These are phyloP conservation scores for Reticulitermes speratus DNA, from an alignment of 1,140 invertebrate genomes.

Conservation along the genomic window DNA sequence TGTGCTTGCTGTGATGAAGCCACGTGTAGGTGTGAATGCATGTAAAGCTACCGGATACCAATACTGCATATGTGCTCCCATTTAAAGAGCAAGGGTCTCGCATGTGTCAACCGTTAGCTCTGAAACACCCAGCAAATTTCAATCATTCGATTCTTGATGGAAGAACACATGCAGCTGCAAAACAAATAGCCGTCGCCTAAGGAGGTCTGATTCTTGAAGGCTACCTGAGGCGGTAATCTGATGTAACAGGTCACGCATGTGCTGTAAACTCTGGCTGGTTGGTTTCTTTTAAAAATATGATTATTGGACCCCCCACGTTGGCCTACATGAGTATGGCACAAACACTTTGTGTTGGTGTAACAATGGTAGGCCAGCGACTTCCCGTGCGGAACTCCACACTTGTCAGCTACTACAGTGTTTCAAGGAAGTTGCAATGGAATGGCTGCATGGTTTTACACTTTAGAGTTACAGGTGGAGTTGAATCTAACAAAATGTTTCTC, in stretches of 20 bases:
- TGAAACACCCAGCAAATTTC: background rate
- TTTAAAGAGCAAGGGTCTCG: background rate
- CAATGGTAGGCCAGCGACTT: constrained; percentile 10
- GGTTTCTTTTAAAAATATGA: constrained; percentile 7
- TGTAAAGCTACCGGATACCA: background rate
- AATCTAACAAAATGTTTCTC: no score
- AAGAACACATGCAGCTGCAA: background rate
- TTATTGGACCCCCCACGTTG: constrained; percentile 17
- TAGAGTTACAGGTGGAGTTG: no score
- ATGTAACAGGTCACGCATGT: constrained; percentile 26
- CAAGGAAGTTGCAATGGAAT: background rate
- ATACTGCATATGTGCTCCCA: background rate
- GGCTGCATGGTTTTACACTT: no score
- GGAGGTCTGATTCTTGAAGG: constrained; percentile 22
- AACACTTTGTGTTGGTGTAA: constrained; percentile 21
- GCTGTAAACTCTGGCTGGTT: background rate
- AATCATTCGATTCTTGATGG: constrained; percentile 1
- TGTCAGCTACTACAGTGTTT: background rate
- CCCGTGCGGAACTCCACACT: background rate
- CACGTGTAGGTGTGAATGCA: background rate
- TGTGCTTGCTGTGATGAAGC: background rate
- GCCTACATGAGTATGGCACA: background rate
- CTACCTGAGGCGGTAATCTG: constrained; percentile 28
- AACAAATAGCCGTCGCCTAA: constrained; percentile 27
- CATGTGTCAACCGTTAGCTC: background rate